Conservation (phyloP, 2,888 invertebrate species). For the Rhorus exstirpatorius region DNA sequence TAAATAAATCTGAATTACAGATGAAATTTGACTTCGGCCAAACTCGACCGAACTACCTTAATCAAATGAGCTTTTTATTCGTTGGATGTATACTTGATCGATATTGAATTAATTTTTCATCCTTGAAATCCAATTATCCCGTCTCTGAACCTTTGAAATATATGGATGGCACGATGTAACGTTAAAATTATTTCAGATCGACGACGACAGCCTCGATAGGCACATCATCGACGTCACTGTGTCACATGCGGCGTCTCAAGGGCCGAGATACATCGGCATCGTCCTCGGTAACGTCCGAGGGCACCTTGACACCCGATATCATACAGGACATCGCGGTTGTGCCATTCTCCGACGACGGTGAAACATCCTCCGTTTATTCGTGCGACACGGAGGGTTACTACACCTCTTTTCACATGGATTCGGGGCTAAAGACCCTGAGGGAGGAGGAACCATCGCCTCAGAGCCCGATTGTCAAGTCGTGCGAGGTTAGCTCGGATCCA, state of each 20-base stretch:
- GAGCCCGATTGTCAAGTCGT: constrained; percentile 91
- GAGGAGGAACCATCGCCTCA: constrained; percentile 90
- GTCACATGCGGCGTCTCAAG: constrained; percentile 83
- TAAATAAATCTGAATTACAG: too few relatives aligned
- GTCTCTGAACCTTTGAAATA: too few relatives aligned
- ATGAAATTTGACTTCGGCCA: too few relatives aligned
- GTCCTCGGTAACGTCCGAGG: constrained; percentile 94
- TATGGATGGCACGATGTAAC: background rate
- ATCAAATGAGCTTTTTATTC: too few relatives aligned
- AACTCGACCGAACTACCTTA: too few relatives aligned
- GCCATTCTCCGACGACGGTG: constrained; percentile 90
- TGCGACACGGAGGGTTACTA: constrained; percentile 99
- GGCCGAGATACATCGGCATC: constrained; percentile 90
- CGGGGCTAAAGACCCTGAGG: constrained; percentile 94
- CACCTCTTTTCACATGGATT: constrained; percentile 98
- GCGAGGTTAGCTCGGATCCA: constrained; percentile 88
- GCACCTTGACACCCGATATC: constrained; percentile 94
- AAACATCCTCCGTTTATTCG: constrained; percentile 96
- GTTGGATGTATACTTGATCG: too few relatives aligned
- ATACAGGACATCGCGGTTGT: constrained; percentile 90
- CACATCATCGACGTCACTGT: constrained; percentile 85
- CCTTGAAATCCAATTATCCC: background rate
- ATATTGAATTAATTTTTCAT: background rate
- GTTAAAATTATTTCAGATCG: constrained; percentile 80
- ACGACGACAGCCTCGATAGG: constrained; percentile 85